Evolutionary conservation across 2,113 vertebrate species (phyloP).

Genomic region (Lucifuga dentata): DNA sequence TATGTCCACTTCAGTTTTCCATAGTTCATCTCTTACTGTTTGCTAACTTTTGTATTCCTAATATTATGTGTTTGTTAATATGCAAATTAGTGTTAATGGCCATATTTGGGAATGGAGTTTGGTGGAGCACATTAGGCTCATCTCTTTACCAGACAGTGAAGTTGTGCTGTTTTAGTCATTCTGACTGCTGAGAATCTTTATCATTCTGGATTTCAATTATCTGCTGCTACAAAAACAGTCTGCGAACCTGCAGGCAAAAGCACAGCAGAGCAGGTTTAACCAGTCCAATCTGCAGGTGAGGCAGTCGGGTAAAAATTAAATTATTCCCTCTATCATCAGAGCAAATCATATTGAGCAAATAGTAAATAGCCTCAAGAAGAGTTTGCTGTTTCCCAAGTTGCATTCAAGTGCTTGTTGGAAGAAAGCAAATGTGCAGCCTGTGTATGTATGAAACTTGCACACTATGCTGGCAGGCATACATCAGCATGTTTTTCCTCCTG

Average conservation of each 20-base stretch:
- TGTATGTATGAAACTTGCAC: neutral
- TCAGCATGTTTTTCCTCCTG: neutral
- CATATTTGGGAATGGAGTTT: conserved; percentile 18
- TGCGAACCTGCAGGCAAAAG: too few relatives aligned
- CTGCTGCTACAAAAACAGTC: too few relatives aligned
- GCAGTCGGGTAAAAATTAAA: too few relatives aligned
- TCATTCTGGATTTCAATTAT: too few relatives aligned
- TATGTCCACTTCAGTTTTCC: too few relatives aligned
- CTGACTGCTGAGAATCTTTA: neutral
- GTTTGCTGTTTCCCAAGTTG: neutral
- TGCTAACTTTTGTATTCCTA: too few relatives aligned
- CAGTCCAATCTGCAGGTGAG: neutral
- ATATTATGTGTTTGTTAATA: too few relatives aligned
- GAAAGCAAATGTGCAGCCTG: neutral
- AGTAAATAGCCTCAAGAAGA: neutral
- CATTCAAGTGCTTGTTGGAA: conserved; percentile 12
- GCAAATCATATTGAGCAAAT: neutral
- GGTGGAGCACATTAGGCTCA: neutral
- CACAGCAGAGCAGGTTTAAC: conserved; percentile 18
- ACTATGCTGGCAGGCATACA: neutral
- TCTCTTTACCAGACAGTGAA: neutral
- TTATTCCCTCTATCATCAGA: neutral
- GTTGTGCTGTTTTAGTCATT: neutral
- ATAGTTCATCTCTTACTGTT: too few relatives aligned
- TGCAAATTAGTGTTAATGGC: too few relatives aligned